A percentile compares a stretch with the other conserved stretches of the same genome.
These are phyloP conservation scores for Cartodere bifasciata DNA, from an alignment of 2,888 invertebrate genomes.

Conservation along the genomic window DNA sequence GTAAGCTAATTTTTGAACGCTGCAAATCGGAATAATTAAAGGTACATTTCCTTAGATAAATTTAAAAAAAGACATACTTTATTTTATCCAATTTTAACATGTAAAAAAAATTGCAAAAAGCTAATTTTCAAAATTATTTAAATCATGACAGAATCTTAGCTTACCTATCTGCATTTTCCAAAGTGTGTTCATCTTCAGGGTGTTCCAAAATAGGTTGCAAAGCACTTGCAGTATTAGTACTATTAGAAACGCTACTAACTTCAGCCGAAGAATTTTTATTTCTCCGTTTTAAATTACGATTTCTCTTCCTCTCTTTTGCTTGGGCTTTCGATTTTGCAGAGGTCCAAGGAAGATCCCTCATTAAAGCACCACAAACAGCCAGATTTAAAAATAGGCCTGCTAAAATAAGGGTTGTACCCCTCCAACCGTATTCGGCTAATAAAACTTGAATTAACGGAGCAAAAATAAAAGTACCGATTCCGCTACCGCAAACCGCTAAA, in stretches of 20 bases:
- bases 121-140: too few relatives aligned
- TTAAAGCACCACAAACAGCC: slow-evolving; percentile 67
- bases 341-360: slow-evolving; percentile 64
- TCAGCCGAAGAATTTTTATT: slow-evolving; percentile 51
- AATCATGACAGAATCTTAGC: slow-evolving; percentile 14
- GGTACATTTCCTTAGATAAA: too few relatives aligned
- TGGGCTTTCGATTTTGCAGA: slow-evolving; percentile 47
- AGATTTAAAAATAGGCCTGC: slow-evolving; percentile 72
- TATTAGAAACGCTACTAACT: slow-evolving; percentile 56
- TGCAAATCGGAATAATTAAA: too few relatives aligned
- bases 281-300: slow-evolving; percentile 43
- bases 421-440: slow-evolving; percentile 68
- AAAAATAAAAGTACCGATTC: slow-evolving; percentile 79
- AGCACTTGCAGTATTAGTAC: slow-evolving; percentile 49
- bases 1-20: too few relatives aligned
- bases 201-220: slow-evolving; percentile 40
- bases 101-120: too few relatives aligned
- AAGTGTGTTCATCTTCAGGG: too few relatives aligned
- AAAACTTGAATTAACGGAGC: slow-evolving; percentile 66
- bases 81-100: too few relatives aligned
- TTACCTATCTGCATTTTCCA: slow-evolving; percentile 16
- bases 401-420: slow-evolving; percentile 68
- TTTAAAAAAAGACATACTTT: too few relatives aligned
- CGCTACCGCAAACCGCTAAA: slow-evolving; percentile 75
- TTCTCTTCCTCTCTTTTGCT: slow-evolving; percentile 49